Percentiles rank a stretch among this genome's conserved stretches.
These are phyloP conservation scores for Andrena trimmerana DNA, from an alignment of 2,888 invertebrate genomes.

Conservation along the genomic window DNA sequence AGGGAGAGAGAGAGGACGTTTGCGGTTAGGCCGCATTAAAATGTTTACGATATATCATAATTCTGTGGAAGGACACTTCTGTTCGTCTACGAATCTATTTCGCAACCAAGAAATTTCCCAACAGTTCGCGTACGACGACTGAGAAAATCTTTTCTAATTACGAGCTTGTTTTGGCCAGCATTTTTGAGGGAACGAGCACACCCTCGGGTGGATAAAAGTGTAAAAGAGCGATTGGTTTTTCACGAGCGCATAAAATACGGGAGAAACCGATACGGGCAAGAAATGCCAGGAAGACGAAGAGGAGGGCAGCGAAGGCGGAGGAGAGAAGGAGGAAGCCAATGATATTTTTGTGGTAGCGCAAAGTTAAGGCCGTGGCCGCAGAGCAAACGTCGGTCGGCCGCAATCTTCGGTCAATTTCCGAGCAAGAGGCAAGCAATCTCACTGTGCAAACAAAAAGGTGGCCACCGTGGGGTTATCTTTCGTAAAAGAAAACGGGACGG, in stretches of 20 bases:
- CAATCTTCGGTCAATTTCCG: constrained; percentile 84
- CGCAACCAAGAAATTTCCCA: neutral
- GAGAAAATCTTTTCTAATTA: neutral
- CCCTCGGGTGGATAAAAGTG: neutral
- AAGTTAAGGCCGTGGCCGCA: constrained; percentile 79
- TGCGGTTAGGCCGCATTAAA: constrained; percentile 59
- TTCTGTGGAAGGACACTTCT: constrained; percentile 2
- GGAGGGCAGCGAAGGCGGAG: constrained; percentile 20
- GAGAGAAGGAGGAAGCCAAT: constrained; percentile 67
- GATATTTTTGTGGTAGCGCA: constrained; percentile 81
- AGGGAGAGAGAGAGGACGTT: constrained; percentile 16
- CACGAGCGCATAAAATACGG: constrained; percentile 19
- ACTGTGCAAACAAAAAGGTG: constrained; percentile 83
- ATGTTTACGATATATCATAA: constrained; percentile 43
- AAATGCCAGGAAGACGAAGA: constrained; percentile 31
- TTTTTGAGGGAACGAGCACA: neutral
- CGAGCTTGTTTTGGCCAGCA: neutral
- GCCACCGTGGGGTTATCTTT: constrained; percentile 72
- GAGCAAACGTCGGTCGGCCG: constrained; percentile 84
- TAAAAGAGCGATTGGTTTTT: constrained; percentile 44
- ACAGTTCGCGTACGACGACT: neutral
- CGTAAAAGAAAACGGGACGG: constrained; percentile 61
- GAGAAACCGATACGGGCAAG: constrained; percentile 30
- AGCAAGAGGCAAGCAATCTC: constrained; percentile 80
- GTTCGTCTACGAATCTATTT: neutral